Percentiles rank a stretch among this genome's conserved stretches.
Evolutionary conservation across 2,888 invertebrate species (phyloP).

Genomic region (Pachycephus smyrnensis): DNA sequence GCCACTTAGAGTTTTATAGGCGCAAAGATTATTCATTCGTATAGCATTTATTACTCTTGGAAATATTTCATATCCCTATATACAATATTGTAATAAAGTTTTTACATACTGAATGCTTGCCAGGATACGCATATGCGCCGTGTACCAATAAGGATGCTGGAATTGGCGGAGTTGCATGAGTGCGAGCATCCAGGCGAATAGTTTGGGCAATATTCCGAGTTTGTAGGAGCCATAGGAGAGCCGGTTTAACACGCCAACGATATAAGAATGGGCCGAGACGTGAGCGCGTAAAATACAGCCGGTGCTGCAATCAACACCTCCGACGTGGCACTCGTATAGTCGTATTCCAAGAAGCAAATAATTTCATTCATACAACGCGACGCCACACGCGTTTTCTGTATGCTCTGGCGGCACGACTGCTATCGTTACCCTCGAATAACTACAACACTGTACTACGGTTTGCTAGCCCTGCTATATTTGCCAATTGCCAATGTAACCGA

Average conservation of each 20-base stretch:
- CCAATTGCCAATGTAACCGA: not conserved
- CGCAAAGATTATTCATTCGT: not conserved
- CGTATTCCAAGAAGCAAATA: slow-evolving; percentile 64
- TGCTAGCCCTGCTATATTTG: slow-evolving; percentile 4
- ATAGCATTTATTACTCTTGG: not conserved
- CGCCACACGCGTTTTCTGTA: slow-evolving; percentile 50
- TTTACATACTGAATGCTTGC: not conserved
- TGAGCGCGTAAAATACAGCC: slow-evolving; percentile 63
- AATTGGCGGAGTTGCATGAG: not conserved
- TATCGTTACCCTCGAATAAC: slow-evolving; percentile 61
- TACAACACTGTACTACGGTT: slow-evolving; percentile 27
- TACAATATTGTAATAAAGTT: slow-evolving; percentile 3
- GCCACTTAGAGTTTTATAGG: not conserved
- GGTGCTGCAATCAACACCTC: slow-evolving; percentile 63
- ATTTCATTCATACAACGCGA: slow-evolving; percentile 64
- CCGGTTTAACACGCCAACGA: slow-evolving; percentile 61
- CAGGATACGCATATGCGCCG: not conserved
- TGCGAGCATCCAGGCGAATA: not conserved
- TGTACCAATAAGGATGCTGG: not conserved
- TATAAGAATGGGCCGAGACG: slow-evolving; percentile 52
- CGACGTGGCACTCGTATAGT: slow-evolving; percentile 21
- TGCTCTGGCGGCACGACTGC: slow-evolving; percentile 57
- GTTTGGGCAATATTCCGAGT: slow-evolving; percentile 53
- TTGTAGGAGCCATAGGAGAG: slow-evolving; percentile 55
- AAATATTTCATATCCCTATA: not conserved